Evolutionary conservation across 1,140 invertebrate genomes (phyloP).

Genomic region (Hormaphis cornu): DNA sequence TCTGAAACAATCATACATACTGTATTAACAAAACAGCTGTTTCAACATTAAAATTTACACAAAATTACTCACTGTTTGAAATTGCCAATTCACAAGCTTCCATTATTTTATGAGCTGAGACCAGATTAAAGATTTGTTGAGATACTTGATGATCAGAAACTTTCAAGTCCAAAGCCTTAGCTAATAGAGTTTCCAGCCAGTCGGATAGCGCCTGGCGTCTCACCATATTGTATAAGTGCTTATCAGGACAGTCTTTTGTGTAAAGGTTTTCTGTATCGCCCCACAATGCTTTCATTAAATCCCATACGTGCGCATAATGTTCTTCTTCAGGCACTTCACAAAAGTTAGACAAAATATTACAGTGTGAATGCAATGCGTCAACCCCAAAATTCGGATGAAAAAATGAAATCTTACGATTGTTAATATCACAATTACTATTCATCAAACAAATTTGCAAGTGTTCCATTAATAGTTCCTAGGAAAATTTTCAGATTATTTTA

Average conservation of each 20-base stretch:
- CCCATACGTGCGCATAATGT: constrained; percentile 24
- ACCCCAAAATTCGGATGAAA: constrained; percentile 42
- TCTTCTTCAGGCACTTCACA: constrained; percentile 11
- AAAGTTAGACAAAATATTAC: constrained; percentile 40
- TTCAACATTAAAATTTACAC: background rate
- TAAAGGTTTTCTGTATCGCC: constrained; percentile 28
- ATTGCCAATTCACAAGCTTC: constrained; percentile 46
- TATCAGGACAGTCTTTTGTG: constrained; percentile 39
- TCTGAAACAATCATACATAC: constrained; percentile 39
- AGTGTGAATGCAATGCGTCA: constrained; percentile 46
- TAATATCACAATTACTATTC: constrained; percentile 43
- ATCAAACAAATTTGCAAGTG: constrained; percentile 48
- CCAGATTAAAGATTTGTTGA: constrained; percentile 36
- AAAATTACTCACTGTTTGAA: constrained; percentile 16
- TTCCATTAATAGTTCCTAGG: constrained; percentile 41
- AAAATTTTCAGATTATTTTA: constrained; percentile 9
- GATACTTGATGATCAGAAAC: constrained; percentile 36
- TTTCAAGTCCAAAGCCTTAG: constrained; percentile 41
- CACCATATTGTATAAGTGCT: constrained; percentile 42
- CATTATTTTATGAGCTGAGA: constrained; percentile 42
- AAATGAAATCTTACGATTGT: constrained; percentile 44
- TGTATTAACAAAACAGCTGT: background rate
- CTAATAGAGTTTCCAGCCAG: constrained; percentile 50
- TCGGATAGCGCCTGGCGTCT: constrained; percentile 52
- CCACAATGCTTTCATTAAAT: constrained; percentile 27